A percentile compares a stretch with the other conserved stretches of the same genome.
These are phyloP conservation scores for Aphodius granarius DNA, from an alignment of 2,888 invertebrate species.

Conservation along the genomic window DNA sequence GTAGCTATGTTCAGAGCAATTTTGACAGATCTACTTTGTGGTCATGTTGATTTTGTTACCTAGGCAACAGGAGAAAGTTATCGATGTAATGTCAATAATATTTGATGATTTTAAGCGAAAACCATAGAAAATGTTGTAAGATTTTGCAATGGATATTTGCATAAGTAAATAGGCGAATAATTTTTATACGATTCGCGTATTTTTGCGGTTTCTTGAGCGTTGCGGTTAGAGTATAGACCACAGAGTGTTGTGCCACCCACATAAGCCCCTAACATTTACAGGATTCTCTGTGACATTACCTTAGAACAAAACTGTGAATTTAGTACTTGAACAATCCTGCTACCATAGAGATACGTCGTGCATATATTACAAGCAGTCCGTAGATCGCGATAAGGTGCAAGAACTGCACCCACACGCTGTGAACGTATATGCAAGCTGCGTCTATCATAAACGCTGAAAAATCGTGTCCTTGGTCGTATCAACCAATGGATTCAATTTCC, in stretches of 20 bases:
- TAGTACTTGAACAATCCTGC: not conserved
- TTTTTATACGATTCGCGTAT: not conserved
- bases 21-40: not conserved
- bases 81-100: no score
- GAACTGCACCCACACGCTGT: not conserved
- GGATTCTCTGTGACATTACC: not conserved
- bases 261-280: not conserved
- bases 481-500: not conserved
- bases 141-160: not conserved
- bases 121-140: not conserved
- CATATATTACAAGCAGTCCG: not conserved
- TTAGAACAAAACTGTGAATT: not conserved
- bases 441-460: not conserved
- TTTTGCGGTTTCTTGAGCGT: not conserved
- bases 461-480: not conserved
- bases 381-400: not conserved
- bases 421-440: not conserved
- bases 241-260: not conserved
- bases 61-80: not conserved
- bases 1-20: not conserved
- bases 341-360: not conserved
- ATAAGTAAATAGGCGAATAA: not conserved
- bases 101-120: not conserved
- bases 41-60: not conserved
- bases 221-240: not conserved